Evolutionary conservation across 1,140 invertebrate genomes (phyloP).

Genomic region (Solen grandis): DNA sequence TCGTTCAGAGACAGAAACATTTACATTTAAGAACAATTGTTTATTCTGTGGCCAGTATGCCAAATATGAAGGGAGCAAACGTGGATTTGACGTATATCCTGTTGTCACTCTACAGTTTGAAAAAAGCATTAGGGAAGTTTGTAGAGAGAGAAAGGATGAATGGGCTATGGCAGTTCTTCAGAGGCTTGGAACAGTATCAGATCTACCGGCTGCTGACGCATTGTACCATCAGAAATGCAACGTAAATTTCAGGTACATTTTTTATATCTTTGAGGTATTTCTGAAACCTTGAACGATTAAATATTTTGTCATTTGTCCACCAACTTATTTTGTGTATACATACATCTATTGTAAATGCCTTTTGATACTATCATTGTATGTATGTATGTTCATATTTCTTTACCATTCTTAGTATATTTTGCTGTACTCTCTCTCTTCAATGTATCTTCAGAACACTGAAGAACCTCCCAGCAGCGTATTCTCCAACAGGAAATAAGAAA

Average conservation of each 20-base stretch:
- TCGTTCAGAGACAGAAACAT: no score
- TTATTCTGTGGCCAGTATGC: constrained; percentile 18
- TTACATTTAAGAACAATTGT: constrained; percentile 12
- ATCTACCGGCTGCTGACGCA: constrained; percentile 10
- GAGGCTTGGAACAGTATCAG: not conserved
- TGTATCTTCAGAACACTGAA: no score
- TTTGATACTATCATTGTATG: no score
- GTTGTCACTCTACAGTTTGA: constrained; percentile 26
- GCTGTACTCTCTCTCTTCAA: no score
- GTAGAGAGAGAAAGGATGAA: constrained; percentile 4
- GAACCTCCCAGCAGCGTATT: no score
- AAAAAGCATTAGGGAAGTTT: not conserved
- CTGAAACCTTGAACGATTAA: no score
- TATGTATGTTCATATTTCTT: no score
- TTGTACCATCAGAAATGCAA: constrained; percentile 39
- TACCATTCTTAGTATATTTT: no score
- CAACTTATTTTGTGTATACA: not conserved
- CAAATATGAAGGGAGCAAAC: not conserved
- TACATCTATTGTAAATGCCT: no score
- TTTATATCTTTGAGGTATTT: no score
- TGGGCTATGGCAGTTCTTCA: constrained; percentile 4
- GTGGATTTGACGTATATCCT: constrained; percentile 13
- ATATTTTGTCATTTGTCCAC: no score
- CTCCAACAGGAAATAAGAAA: no score
- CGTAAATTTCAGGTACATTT: constrained; percentile 23